phyloP scores from a whole-genome alignment of 1,140 invertebrate species.

The Augochlora pura region DNA sequence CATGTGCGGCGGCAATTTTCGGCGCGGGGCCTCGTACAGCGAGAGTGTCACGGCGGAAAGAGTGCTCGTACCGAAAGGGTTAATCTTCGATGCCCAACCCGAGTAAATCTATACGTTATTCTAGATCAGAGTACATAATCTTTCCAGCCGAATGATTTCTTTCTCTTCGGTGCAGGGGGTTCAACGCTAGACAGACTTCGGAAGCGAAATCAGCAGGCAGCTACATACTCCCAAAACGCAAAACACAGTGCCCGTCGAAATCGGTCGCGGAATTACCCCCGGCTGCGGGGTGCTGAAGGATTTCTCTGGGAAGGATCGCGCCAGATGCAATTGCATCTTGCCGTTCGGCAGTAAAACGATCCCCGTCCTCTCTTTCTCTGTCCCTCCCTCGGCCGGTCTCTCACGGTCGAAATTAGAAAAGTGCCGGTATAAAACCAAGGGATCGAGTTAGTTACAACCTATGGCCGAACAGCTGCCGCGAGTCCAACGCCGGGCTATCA shows the following conservation, averaged over 20 bases:
- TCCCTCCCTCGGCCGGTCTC: slow-evolving; percentile 15
- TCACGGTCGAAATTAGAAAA: slow-evolving; percentile 72
- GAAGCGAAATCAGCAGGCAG: no score
- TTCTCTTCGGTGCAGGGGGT: no score
- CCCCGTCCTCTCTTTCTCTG: neutral
- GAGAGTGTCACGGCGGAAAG: no score
- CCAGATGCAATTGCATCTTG: slow-evolving; percentile 30
- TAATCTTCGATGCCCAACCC: no score
- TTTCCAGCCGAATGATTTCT: no score
- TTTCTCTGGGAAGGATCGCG: slow-evolving; percentile 12
- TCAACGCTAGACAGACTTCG: no score
- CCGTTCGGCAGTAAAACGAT: slow-evolving; percentile 55
- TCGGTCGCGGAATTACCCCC: neutral
- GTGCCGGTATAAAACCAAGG: slow-evolving; percentile 66
- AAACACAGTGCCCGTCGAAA: neutral
- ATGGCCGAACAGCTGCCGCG: slow-evolving; percentile 54
- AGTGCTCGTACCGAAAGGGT: no score
- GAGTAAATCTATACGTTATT: no score
- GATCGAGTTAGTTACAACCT: slow-evolving; percentile 57
- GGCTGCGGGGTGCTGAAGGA: neutral
- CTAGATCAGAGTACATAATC: no score
- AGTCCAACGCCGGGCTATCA: slow-evolving; percentile 62
- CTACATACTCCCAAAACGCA: neutral
- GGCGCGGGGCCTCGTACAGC: no score
- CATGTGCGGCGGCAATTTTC: no score